These are phyloP conservation scores for Columbina picui DNA, from an alignment of 2,113 vertebrate species.

Conservation along the genomic window DNA sequence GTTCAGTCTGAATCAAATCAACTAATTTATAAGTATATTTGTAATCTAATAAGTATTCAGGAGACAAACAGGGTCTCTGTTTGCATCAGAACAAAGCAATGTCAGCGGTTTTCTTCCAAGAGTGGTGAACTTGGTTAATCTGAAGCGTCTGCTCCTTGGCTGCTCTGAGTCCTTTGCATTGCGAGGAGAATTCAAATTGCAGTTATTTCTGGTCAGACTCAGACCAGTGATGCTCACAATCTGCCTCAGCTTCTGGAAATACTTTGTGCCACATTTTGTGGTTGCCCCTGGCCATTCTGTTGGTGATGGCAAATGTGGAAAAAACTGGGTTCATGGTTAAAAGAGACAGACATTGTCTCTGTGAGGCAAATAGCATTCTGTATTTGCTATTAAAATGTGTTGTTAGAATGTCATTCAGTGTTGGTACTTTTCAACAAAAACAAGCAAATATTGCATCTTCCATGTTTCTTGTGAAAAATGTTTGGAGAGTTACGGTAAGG, in stretches of 20 bases:
- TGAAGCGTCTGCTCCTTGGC: neutral
- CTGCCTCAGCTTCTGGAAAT: neutral
- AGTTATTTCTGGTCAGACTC: neutral
- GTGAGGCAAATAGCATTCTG: neutral
- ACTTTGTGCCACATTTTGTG: neutral
- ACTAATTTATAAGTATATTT: neutral
- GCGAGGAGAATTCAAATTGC: neutral
- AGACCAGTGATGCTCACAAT: neutral
- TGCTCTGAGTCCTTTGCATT: neutral
- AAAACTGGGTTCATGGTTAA: neutral
- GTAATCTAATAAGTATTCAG: neutral
- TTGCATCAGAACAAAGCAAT: neutral
- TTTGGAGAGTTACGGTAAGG: neutral
- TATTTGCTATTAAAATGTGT: neutral
- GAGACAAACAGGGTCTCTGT: neutral
- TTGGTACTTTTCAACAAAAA: neutral
- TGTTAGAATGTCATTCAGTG: neutral
- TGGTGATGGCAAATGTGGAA: neutral
- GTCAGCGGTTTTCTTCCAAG: constrained; percentile 4
- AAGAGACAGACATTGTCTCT: neutral
- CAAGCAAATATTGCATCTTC: neutral
- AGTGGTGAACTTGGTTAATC: neutral
- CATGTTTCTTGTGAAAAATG: neutral
- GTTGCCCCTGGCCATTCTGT: neutral
- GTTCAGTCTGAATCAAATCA: neutral